Percentiles rank a stretch among this genome's conserved stretches.
Conservation (phyloP, 2,797 vertebrate species). For the Sebastes dallii region DNA sequence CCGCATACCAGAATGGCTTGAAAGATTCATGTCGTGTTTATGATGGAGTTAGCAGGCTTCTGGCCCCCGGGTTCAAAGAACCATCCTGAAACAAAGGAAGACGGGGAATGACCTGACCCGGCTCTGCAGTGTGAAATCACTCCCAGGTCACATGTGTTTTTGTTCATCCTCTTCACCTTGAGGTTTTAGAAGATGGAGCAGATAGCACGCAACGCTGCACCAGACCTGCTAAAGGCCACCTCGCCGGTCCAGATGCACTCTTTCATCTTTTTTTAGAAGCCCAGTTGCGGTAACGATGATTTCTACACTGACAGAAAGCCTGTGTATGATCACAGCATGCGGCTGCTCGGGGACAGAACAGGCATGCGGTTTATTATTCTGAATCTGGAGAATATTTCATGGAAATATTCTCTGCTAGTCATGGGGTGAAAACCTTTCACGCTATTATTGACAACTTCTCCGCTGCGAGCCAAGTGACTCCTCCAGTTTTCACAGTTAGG, state of each 20-base stretch:
- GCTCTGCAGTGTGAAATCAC: constrained; percentile 77
- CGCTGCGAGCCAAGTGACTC: constrained; percentile 51
- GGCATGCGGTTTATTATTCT: constrained; percentile 66
- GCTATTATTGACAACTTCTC: constrained; percentile 71
- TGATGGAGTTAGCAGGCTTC: constrained; percentile 69
- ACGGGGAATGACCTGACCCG: constrained; percentile 70
- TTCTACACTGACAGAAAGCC: constrained; percentile 73
- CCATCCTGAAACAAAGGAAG: constrained; percentile 65
- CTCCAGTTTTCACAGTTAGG: constrained; percentile 42
- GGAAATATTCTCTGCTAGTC: constrained; percentile 64
- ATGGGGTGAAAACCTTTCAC: constrained; percentile 64
- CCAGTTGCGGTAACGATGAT: constrained; percentile 70
- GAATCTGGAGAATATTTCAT: constrained; percentile 74
- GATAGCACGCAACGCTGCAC: constrained; percentile 73
- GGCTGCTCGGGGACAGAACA: constrained; percentile 65
- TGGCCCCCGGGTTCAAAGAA: constrained; percentile 70
- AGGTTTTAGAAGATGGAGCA: constrained; percentile 73
- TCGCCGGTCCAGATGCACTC: constrained; percentile 67
- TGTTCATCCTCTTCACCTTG: constrained; percentile 76
- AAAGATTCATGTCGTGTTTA: constrained; percentile 77
- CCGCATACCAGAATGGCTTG: constrained; percentile 51
- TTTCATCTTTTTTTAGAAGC: constrained; percentile 75
- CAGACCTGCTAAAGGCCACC: constrained; percentile 69
- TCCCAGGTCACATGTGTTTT: constrained; percentile 81
- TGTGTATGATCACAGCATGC: constrained; percentile 68